phyloP scores from a whole-genome alignment of 1,140 invertebrate species.

The Meloidogyne floridensis region DNA sequence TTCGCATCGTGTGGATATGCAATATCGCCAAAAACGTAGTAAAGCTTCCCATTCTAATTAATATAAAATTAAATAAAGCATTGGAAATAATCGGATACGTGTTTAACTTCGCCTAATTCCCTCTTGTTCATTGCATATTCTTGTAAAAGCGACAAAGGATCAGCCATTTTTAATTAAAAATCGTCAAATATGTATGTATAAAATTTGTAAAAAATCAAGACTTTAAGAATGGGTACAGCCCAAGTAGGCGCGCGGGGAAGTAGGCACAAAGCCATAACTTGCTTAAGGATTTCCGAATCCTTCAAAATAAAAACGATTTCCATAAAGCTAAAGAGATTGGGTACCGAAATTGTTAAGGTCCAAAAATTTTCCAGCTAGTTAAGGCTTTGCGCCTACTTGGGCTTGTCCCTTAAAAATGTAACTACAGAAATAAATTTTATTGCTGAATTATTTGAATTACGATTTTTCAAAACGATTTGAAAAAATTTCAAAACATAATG shows the following conservation, averaged over 20 bases:
- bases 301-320: too few relatives aligned
- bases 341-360: too few relatives aligned
- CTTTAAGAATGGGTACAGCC: background rate
- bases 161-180: slow-evolving; percentile 31
- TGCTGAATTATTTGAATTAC: too few relatives aligned
- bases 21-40: slow-evolving; percentile 50
- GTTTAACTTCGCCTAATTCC: slow-evolving; percentile 36
- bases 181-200: too few relatives aligned
- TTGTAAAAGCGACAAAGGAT: slow-evolving; percentile 39
- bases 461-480: slow-evolving; percentile 2
- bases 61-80: slow-evolving; percentile 11
- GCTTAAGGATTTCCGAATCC: too few relatives aligned
- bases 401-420: too few relatives aligned
- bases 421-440: too few relatives aligned
- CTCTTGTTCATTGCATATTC: slow-evolving; percentile 41
- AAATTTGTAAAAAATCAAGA: background rate
- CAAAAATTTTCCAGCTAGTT: too few relatives aligned
- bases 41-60: slow-evolving; percentile 41
- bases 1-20: slow-evolving; percentile 47
- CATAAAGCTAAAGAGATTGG: too few relatives aligned
- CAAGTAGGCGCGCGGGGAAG: too few relatives aligned
- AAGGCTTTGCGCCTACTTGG: too few relatives aligned
- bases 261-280: too few relatives aligned
- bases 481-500: background rate
- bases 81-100: slow-evolving; percentile 18